Percentiles rank a stretch among this genome's conserved stretches.
Evolutionary conservation across 2,888 invertebrate species (phyloP).

Genomic region (Callyntrura sp.): DNA sequence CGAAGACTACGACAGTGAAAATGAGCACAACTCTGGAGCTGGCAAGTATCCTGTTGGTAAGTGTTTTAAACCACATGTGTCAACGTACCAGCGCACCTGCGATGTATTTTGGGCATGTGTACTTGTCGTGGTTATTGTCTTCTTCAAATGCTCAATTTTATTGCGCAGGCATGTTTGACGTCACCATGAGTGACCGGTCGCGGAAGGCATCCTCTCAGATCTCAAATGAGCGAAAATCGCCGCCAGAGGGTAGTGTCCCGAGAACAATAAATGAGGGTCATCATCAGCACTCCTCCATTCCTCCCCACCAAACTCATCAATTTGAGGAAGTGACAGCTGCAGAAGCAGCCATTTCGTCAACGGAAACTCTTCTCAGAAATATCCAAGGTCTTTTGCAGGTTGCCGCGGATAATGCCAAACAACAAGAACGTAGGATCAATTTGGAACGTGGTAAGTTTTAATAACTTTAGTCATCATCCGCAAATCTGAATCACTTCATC

Average conservation of each 20-base stretch:
- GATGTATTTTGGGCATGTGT: too few relatives aligned
- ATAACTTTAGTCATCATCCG: neutral
- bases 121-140: neutral
- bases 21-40: constrained; percentile 87
- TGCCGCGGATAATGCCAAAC: constrained; percentile 98
- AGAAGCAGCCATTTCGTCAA: constrained; percentile 90
- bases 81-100: too few relatives aligned
- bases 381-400: constrained; percentile 98
- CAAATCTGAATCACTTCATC: neutral
- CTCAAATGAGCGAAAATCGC: constrained; percentile 83
- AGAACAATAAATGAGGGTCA: constrained; percentile 62
- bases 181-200: constrained; percentile 76
- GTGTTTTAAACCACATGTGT: neutral
- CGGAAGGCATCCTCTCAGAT: constrained; percentile 79
- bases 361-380: constrained; percentile 96
- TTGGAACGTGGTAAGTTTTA: constrained; percentile 95
- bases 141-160: neutral
- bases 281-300: constrained; percentile 68
- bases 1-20: constrained; percentile 94
- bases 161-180: constrained; percentile 76
- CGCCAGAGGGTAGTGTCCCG: constrained; percentile 80
- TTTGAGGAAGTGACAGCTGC: constrained; percentile 84
- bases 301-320: constrained; percentile 69
- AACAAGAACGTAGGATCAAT: constrained; percentile 97
- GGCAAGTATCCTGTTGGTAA: constrained; percentile 81